Evolutionary conservation across 1,140 invertebrate species (phyloP), one percentile per base, ranked within the genome.

Genomic region (Sarcophaga bullata): DNA sequence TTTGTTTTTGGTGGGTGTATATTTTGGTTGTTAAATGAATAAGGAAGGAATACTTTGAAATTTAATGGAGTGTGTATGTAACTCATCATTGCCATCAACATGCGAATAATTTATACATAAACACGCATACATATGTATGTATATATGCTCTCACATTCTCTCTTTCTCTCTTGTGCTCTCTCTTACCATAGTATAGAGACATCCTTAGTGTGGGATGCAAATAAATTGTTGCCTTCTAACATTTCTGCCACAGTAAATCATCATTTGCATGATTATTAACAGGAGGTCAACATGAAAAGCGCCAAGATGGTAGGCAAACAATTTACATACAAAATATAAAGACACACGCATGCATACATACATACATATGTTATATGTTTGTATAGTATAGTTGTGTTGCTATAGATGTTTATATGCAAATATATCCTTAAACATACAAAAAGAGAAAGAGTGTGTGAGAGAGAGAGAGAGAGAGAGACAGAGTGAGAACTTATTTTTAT

Each of bases 221-320:
- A 68, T 68, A 68, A 68, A 68, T 68, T 68, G n/a, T 68, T 68
- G 25, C 25, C 48, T 75, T 75, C 73, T 58, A 75, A 47, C 73
- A 75, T 13, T 37, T 75, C 47, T 75, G 46, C 73, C 73, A 49
- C 73, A 75, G 73, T 75, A 75, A 75, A 75, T 75, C 73, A 75
- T 75, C 73, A 75, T 75, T 75, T 75, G 19, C 73, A 49, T 75
- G 46, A 75, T 75, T 75, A 75, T 75, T 75, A 75, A 75, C 73
- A 75, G 73, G 73, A 75, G 73, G 73, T 75, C 73, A 75, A 75
- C 73, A 75, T 6, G 54, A 58, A n/a, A 58, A 13, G 13, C 54
- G 54, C 54, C 54, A 58, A 58, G 54, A n/a, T 58, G 25, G 54
- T 58, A 58, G 54, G 54, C 54, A 58, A 58, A 58, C 54, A 58